Evolutionary conservation across 2,797 vertebrate genomes (phyloP).

Genomic region (Phoebastria nigripes): DNA sequence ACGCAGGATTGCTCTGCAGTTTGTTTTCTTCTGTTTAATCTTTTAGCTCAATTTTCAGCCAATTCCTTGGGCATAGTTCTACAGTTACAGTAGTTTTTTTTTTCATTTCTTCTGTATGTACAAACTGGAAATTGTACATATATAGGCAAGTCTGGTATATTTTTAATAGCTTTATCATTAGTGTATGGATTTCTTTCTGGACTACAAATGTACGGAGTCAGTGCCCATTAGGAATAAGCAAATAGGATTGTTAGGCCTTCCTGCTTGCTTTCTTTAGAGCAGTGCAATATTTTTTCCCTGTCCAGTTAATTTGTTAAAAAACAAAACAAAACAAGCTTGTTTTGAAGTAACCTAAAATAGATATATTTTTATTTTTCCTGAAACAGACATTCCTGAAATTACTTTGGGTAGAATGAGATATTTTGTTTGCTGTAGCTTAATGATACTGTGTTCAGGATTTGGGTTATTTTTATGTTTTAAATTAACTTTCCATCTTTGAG

Average conservation of each 20-base stretch:
- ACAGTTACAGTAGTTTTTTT: background rate
- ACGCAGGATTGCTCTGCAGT: background rate
- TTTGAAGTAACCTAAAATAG: background rate
- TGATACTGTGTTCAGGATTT: background rate
- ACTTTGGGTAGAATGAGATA: background rate
- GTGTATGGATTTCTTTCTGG: background rate
- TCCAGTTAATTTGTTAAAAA: background rate
- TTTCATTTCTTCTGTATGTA: background rate
- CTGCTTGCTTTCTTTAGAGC: background rate
- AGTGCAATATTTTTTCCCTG: background rate
- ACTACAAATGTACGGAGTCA: background rate
- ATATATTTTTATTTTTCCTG: background rate
- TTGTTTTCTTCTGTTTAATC: background rate
- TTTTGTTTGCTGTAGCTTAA: background rate
- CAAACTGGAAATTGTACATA: background rate
- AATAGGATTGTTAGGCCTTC: background rate
- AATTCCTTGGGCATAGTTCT: background rate
- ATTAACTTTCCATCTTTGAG: background rate
- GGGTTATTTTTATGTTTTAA: slow-evolving; percentile 1
- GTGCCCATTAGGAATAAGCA: background rate
- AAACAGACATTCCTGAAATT: background rate
- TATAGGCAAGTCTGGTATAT: background rate
- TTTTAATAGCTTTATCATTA: background rate
- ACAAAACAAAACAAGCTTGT: background rate
- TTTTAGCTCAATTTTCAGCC: background rate